Percentiles rank a stretch among this genome's conserved stretches.
Conservation (phyloP, 2,888 invertebrate species). For the Augochlorella aurata region DNA sequence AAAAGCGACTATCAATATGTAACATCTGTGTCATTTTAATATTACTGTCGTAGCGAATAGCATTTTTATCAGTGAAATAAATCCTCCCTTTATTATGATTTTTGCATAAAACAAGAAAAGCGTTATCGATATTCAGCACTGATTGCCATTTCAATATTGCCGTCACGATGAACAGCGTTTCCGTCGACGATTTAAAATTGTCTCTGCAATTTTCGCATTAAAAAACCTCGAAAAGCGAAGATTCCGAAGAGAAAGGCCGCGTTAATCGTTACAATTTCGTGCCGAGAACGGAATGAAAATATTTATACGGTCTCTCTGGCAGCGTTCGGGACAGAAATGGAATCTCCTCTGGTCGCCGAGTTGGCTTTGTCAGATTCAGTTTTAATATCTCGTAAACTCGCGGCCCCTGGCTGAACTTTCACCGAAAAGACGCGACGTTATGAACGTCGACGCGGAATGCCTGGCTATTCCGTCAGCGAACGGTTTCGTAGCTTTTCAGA, state of each 20-base stretch:
- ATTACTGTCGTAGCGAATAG: too few relatives aligned
- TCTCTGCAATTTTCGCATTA: neutral
- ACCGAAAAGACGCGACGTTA: conserved; percentile 12
- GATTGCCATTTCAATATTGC: too few relatives aligned
- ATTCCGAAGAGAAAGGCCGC: too few relatives aligned
- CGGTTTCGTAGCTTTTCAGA: conserved; percentile 23
- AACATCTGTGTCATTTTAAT: too few relatives aligned
- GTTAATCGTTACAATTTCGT: neutral
- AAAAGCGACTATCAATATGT: too few relatives aligned
- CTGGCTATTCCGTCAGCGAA: neutral
- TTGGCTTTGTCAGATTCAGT: conserved; percentile 24
- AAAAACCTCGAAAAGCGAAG: neutral
- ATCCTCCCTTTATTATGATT: too few relatives aligned
- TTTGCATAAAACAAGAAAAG: too few relatives aligned
- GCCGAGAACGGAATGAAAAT: neutral
- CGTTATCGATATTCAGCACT: too few relatives aligned
- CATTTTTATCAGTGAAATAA: too few relatives aligned
- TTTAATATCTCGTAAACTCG: conserved; percentile 25
- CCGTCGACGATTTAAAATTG: neutral
- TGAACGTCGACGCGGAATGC: conserved; percentile 34
- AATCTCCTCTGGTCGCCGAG: neutral
- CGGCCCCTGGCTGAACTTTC: conserved; percentile 10
- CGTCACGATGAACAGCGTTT: neutral
- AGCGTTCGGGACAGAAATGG: neutral
- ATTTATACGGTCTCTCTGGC: neutral